Conservation (phyloP, 2,888 invertebrate genomes). For the Lithophane leautieri region DNA sequence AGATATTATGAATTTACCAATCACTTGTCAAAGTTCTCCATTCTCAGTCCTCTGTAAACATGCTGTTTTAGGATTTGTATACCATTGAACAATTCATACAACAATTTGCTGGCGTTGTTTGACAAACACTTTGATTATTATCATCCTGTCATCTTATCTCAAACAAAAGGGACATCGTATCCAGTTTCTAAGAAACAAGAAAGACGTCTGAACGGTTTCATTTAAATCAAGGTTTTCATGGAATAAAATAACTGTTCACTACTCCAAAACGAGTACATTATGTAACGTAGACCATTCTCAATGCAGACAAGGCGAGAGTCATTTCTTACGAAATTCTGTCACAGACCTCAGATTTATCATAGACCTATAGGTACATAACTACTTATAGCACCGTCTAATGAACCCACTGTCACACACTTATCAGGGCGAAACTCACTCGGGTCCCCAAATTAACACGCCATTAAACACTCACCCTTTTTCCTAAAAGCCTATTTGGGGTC, state of each 20-base stretch:
- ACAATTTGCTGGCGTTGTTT: background rate
- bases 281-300: background rate
- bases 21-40: background rate
- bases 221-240: background rate
- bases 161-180: background rate
- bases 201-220: background rate
- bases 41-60: slow-evolving; percentile 17
- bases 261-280: background rate
- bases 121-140: background rate
- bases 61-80: background rate
- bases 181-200: background rate
- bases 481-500: slow-evolving; percentile 70
- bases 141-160: background rate
- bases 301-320: background rate
- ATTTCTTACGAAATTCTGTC: slow-evolving; percentile 14
- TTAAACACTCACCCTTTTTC: slow-evolving; percentile 72
- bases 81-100: background rate
- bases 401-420: slow-evolving; percentile 65
- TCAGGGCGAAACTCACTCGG: slow-evolving; percentile 65
- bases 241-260: background rate
- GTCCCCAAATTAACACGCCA: slow-evolving; percentile 76
- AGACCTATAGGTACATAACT: slow-evolving; percentile 15
- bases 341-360: slow-evolving; percentile 37
- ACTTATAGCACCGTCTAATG: slow-evolving; percentile 51
- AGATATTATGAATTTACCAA: background rate